Evolutionary conservation across 2,113 vertebrate genomes (phyloP).

Genomic region (Phalacrocorax carbo): DNA sequence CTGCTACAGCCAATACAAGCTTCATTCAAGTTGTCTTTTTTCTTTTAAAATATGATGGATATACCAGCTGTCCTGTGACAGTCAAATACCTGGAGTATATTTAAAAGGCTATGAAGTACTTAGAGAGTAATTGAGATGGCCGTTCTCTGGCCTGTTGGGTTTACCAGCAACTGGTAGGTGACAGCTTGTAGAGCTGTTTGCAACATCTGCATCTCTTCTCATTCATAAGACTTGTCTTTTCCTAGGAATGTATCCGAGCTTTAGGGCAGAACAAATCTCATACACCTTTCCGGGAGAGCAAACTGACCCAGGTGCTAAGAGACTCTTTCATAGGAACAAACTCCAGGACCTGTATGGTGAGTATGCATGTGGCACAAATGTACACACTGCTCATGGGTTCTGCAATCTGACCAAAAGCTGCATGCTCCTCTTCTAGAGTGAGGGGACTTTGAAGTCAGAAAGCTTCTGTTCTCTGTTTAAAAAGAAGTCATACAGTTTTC

Average conservation of each 20-base stretch:
- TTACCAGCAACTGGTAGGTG: background rate
- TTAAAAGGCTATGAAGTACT: background rate
- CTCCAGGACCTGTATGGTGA: conserved; percentile 96
- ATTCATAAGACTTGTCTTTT: background rate
- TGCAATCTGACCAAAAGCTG: background rate
- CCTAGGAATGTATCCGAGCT: conserved; percentile 95
- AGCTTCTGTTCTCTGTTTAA: background rate
- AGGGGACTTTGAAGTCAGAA: background rate
- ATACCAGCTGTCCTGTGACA: background rate
- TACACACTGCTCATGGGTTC: background rate
- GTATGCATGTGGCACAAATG: background rate
- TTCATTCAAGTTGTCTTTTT: background rate
- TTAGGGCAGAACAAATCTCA: conserved; percentile 94
- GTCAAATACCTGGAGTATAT: background rate
- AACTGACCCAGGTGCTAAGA: conserved; percentile 93
- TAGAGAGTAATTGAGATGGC: background rate
- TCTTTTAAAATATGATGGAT: background rate
- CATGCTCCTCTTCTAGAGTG: background rate
- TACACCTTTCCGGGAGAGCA: conserved; percentile 95
- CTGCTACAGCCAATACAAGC: background rate
- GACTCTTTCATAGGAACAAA: conserved; percentile 97
- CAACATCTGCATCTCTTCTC: too few species aligned
- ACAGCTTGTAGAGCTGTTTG: background rate
- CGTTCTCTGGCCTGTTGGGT: background rate
- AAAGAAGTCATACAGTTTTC: background rate